Evolutionary conservation across 2,888 invertebrate species (phyloP), one percentile per base, ranked within the genome.

Genomic region (Drosophila anomelani): DNA sequence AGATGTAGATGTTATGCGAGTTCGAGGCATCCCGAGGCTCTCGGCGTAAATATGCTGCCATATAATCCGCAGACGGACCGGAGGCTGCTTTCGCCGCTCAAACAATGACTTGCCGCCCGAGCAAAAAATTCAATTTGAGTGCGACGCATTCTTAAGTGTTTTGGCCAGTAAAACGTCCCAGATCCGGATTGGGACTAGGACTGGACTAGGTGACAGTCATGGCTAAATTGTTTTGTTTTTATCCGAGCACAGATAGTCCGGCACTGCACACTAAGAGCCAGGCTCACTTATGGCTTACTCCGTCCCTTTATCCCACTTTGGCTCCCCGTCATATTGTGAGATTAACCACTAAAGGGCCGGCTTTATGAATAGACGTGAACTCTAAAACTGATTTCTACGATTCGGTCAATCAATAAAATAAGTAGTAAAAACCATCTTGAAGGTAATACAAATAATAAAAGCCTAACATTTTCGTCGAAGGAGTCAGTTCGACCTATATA

Each of bases 101-200:
- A 62, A 74, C 79, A 81, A 80, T 75, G 76, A 78, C 66, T 55
- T 71, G 47, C 32, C 29, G 32, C 41, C 15, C 63, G 43, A 67
- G 58, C 51, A 72, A 67, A 74, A 74, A 80, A 85, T 87, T 87
- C 77, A 89, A 84, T 89, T 89, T 87, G 72, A 77, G 63, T 70
- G 75, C 70, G 68, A 60, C 26, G 55, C 66, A 39, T 46, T 47
- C 60, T 61, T 72, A 23, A 34, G 44, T 49, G 43, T 64, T 56
- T 71, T 57, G 53, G 58, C 51, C 51, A 62, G 57, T 38, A 32
- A 26, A 29, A 43, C 54, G 60, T 61, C 46, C 61, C 63, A 38
- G 63, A 62, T 62, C 39, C 38, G n/a, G 32, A 38, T 51, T 10
- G 17, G 7, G 41, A 13, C 46, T 13, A 23, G 23, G 20, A 20